Evolutionary conservation across 2,888 invertebrate species (phyloP), one percentile per base, ranked within the genome.

Genomic region (Apotomis betuletana): DNA sequence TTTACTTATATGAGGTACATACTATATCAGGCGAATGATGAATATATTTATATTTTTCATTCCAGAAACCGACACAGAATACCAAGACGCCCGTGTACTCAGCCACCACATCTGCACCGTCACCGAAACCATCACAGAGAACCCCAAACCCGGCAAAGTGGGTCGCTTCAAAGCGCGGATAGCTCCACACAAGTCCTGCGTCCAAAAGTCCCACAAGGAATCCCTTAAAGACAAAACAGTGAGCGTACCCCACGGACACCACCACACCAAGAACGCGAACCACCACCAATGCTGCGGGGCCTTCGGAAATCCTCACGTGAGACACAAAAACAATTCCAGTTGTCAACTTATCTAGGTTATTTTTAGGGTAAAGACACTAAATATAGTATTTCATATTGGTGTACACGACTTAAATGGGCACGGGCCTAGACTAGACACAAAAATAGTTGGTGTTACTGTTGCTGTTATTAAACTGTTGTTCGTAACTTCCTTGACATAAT

Each of bases 201-300:
- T 81, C 6, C 80, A 84, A 8, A 90, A 89, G 78, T 83, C 78
- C 0, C 85, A 73, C 79, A 85, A 78, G 74, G 88, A 89, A 5
- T 86, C 77, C 54, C 52, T 82, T 3, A 84, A 82, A 52, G 82
- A 81, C 8, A 83, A 82, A 74, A 73, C 61, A 27, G 15, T 76
- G 0, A 77, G 89, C 0, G 87, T 88, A 49, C 91, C 91, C 0
- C 92, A 92, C 46, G 92, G 92, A 0, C 92, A 92, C 69, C 90
- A 89, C 69, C 92, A 92, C 73, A 85, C 89, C 12, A 93, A 92
- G 77, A 92, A 92, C 60, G 87, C 88, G 0, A 93, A 93, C 69
- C 92, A 93, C 69, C 93, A 93, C 71, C 93, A 93, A 65, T 94
- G 94, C 69, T 94, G 94, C 76, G 93, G 94, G 0, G 93, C 93